These are phyloP conservation scores for Eupithecia inturbata DNA, from an alignment of 2,888 invertebrate genomes.

Conservation along the genomic window DNA sequence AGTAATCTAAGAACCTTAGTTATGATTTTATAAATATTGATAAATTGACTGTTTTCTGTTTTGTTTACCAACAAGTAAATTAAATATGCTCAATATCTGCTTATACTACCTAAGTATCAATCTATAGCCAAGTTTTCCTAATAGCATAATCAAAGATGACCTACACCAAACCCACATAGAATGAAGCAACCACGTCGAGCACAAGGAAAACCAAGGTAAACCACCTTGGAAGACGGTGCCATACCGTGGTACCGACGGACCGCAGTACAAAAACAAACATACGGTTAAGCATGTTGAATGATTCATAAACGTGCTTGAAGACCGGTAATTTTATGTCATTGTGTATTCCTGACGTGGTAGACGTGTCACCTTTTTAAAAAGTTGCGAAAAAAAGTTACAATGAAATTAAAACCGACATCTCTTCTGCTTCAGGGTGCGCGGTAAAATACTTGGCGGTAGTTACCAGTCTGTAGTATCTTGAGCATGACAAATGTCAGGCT, in stretches of 20 bases:
- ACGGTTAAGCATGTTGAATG: neutral
- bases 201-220: constrained; percentile 4
- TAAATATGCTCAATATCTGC: too few species aligned
- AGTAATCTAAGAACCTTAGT: too few species aligned
- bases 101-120: too few species aligned
- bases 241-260: neutral
- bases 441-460: too few species aligned
- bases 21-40: too few species aligned
- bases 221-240: neutral
- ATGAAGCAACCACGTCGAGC: neutral
- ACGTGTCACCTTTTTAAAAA: neutral
- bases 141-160: neutral
- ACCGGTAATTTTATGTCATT: neutral
- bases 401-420: neutral
- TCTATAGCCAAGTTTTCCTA: neutral
- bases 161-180: neutral
- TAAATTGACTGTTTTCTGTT: too few species aligned
- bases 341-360: neutral
- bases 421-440: too few species aligned
- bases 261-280: constrained; percentile 5
- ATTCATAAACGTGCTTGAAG: neutral
- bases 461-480: too few species aligned
- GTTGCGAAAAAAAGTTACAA: neutral
- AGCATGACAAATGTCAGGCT: too few species aligned
- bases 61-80: too few species aligned